Evolutionary conservation across 2,888 invertebrate genomes (phyloP).

Genomic region (Temnothorax unifasciatus): DNA sequence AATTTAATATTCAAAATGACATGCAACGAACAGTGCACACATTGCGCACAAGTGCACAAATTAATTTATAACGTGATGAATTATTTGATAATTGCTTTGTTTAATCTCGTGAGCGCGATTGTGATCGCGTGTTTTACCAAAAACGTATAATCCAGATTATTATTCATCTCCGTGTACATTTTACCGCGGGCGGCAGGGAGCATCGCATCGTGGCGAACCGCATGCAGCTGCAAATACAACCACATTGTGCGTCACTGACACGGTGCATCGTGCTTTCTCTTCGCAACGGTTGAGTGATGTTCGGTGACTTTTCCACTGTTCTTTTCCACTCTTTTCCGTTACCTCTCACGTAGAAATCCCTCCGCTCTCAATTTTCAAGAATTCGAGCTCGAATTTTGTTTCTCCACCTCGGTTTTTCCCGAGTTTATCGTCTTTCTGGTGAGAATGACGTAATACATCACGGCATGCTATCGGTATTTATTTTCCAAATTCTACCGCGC

Average conservation of each 20-base stretch:
- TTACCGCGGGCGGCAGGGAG: not conserved
- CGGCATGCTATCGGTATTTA: constrained; percentile 68
- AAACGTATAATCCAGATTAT: constrained; percentile 16
- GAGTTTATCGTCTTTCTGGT: constrained; percentile 7
- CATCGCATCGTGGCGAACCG: not conserved
- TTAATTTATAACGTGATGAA: constrained; percentile 9
- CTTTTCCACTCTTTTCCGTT: not conserved
- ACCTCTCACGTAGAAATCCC: constrained; percentile 9
- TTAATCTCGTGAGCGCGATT: not conserved
- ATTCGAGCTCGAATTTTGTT: constrained; percentile 9
- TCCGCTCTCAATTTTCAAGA: constrained; percentile 11
- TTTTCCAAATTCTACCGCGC: constrained; percentile 75
- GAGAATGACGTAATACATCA: constrained; percentile 72
- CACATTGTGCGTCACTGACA: constrained; percentile 25
- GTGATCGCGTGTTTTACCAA: not conserved
- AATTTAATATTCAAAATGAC: not conserved
- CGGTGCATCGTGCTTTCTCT: not conserved
- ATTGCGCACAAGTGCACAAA: not conserved
- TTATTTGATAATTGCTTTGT: constrained; percentile 18
- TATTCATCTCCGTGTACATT: not conserved
- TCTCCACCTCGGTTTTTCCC: not conserved
- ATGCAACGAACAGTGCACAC: not conserved
- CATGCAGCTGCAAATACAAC: constrained; percentile 10
- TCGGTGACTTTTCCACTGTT: constrained; percentile 21
- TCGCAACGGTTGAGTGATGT: not conserved